Evolutionary conservation across 2,888 invertebrate genomes (phyloP), one percentile per base, ranked within the genome.

Genomic region (Crioceris asparagi): DNA sequence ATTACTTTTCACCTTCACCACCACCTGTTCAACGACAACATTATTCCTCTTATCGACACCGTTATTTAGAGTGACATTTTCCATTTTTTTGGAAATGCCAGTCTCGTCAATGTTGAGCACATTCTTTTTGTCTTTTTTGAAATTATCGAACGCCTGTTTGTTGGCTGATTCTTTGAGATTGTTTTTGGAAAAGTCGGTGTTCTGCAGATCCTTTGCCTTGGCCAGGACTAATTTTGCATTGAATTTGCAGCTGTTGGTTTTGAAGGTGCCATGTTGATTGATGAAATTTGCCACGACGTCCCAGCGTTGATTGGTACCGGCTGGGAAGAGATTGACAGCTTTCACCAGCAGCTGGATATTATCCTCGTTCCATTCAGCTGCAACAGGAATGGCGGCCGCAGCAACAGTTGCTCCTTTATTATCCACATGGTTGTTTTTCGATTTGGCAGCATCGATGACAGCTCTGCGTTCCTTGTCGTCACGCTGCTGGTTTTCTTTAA

Each of bases 321-420:
- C 94, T 0, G 98, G 98, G 62, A 96, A 98, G 3, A 97, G 65
- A 66, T 97, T 97, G 0, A 97, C 94, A 14, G 93, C 94, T 65
- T 98, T 98, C 35, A 97, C 92, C 3, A 98, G 72, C 30, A 91
- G 68, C 57, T 91, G 88, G 14, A 91, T 71, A 61, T 92, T 88
- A 41, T 84, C 85, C 34, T 78, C 77, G 10, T 74, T 74, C 98
- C 98, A 99, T 39, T 71, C 74, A 8, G 74, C 69, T 0, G 72
- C 68, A 3, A 66, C 62, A 50, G 68, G 70, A 10, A 69, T 52
- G n/a, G n/a, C 74, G 7, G 74, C 69, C 0, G 72, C 68, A 3
- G 66, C 62, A 50, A 68, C 70, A 10, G 69, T 52, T 3, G 64
- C 64, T 3, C 60, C 50, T 6, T 64, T 64, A 44, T 69, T 70